Base-by-base conservation (phyloP, 2,113 vertebrate species). In the Actenoides lindsayi region DNA sequence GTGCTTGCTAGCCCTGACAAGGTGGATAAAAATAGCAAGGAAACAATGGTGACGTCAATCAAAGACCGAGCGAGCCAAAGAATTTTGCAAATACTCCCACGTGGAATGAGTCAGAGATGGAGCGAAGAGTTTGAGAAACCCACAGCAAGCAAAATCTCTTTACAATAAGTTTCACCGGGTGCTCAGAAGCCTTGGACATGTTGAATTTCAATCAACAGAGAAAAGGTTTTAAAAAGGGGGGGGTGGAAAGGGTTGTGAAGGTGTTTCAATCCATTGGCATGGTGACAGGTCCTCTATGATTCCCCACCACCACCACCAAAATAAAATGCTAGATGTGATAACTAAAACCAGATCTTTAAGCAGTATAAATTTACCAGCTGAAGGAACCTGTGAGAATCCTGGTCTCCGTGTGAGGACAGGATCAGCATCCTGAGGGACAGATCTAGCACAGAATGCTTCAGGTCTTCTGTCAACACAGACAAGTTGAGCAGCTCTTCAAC, bases 21-120 rank as follows among this genome's bases (percentile, higher is more conserved):
- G 71, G 42, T 87, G 91, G 82, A 80, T 96, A 96, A 95, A 89
- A 96, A 97, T 91, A 96, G 96, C 83, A 95, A 85, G 86, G 89
- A 94, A 94, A 95, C 77, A 92, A 92, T 96, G 67, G 87, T 87
- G 77, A 70, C 83, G 63, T 94, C 87, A 95, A 84, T 95, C 91
- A 96, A 96, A 96, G 90, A 73, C 63, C 28, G 79, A 70, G 74
- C 54, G 31, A 94, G 93, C 62, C 87, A 93, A 85, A 60, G 79
- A 89, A 82, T 97, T 94, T 87, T 95, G 87, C 93, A 92, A 94
- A 91, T 94, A 92, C 94, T 93, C 91, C 96, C 91, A 97, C 91
- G 1, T 93, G 92, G 76, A 96, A 78, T 95, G 94, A 96, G 77
- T 96, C 96, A 96, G 92, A 96, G 80, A 68, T 93, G 73, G 65